A percentile compares a stretch with the other conserved stretches of the same genome.
Conservation (phyloP, 2,888 invertebrate species). For the Andrena marginata region DNA sequence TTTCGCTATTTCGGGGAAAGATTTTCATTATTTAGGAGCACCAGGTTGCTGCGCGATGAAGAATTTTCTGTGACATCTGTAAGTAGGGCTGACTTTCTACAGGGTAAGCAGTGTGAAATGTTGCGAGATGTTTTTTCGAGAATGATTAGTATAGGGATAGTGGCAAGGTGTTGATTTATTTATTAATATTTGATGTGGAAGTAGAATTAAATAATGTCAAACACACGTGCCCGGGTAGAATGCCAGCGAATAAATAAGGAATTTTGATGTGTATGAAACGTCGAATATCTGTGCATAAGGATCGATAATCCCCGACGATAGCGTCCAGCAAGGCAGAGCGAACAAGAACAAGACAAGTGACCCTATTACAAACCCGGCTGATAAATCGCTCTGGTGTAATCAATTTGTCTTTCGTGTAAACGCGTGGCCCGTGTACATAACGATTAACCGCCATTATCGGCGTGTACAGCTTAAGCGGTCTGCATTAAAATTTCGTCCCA, state of each 20-base stretch:
- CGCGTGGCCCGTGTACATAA: background rate
- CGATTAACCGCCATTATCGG: conserved; percentile 21
- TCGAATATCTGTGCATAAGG: conserved; percentile 5
- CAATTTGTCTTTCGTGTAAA: conserved; percentile 33
- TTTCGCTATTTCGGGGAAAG: background rate
- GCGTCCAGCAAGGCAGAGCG: conserved; percentile 1
- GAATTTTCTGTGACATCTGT: background rate
- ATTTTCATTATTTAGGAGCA: background rate
- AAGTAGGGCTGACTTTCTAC: background rate
- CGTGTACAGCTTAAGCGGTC: conserved; percentile 1
- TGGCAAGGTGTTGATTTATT: no score
- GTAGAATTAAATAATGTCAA: no score
- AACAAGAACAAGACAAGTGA: conserved; percentile 31
- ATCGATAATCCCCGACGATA: conserved; percentile 29
- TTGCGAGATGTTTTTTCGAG: no score
- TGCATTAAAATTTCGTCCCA: background rate
- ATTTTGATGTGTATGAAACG: background rate
- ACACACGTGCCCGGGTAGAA: background rate
- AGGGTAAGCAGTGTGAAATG: no score
- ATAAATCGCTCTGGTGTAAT: conserved; percentile 36
- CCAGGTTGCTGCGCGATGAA: background rate
- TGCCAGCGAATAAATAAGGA: background rate
- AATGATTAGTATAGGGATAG: no score
- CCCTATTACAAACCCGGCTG: conserved; percentile 20
- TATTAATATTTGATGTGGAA: no score